Conservation (phyloP, 2,113 vertebrate genomes). For the Xenopus tropicalis region UCB_Xtro_10.0 CM004448.2:24806501-24807000, state of each 20-base stretch:
- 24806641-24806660: slow-evolving; percentile 15
- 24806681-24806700: slow-evolving; percentile 27
- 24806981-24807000: slow-evolving; percentile 16
- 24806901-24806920: slow-evolving; percentile 33
- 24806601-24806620: too few species aligned
- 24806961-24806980: slow-evolving; percentile 41
- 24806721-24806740: slow-evolving; percentile 36
- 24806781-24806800: slow-evolving; percentile 32
- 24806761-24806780: slow-evolving; percentile 32
- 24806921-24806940: too few species aligned
- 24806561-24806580: not conserved
- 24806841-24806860: slow-evolving; percentile 27
- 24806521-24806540: too few species aligned
- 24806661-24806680: slow-evolving; percentile 18
- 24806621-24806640: not conserved
- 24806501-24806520: too few species aligned
- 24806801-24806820: slow-evolving; percentile 35
- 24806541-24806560: not conserved
- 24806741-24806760: slow-evolving; percentile 14
- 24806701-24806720: slow-evolving; percentile 34
- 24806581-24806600: too few species aligned
- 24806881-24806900: slow-evolving; percentile 22
- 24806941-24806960: slow-evolving; percentile 12
- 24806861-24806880: slow-evolving; percentile 33
- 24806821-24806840: slow-evolving; percentile 42